These are phyloP conservation scores for Percopsis omiscomaycus DNA, from an alignment of 2,797 vertebrate species.

Conservation along the genomic window DNA sequence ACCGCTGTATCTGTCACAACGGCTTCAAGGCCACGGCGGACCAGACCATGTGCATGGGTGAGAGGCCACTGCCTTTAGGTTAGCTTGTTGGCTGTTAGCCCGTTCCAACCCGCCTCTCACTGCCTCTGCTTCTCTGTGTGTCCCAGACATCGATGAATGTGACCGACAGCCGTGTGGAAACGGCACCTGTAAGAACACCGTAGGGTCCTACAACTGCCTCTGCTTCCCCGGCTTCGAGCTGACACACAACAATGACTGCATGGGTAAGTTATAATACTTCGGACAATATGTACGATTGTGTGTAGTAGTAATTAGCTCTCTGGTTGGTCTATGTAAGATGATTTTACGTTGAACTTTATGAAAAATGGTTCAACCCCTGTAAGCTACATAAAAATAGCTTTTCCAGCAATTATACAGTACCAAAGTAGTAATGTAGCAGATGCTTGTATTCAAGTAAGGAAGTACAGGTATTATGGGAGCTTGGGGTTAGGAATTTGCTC, in stretches of 20 bases:
- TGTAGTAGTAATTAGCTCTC: too few relatives aligned
- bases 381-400: too few relatives aligned
- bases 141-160: slow-evolving; percentile 89
- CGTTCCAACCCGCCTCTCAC: background rate
- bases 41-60: slow-evolving; percentile 93
- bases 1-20: slow-evolving; percentile 88
- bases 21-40: slow-evolving; percentile 89
- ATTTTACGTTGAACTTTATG: too few relatives aligned
- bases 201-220: slow-evolving; percentile 94
- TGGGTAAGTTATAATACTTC: slow-evolving; percentile 77
- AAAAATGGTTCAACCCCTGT: too few relatives aligned
- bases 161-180: slow-evolving; percentile 90
- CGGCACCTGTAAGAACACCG: slow-evolving; percentile 91
- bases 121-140: slow-evolving; percentile 4
- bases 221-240: slow-evolving; percentile 92
- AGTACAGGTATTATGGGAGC: too few relatives aligned
- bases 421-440: too few relatives aligned
- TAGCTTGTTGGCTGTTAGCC: too few relatives aligned
- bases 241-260: slow-evolving; percentile 89
- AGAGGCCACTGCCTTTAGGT: slow-evolving; percentile 38
- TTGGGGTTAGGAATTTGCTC: too few relatives aligned
- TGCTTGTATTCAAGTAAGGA: too few relatives aligned
- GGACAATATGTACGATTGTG: background rate
- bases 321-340: too few relatives aligned
- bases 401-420: too few relatives aligned